A percentile compares a stretch with the other conserved stretches of the same genome.
Conservation (phyloP, 53 echinoderm and acorn worm genomes). For the Apostichopus leukothele region DNA sequence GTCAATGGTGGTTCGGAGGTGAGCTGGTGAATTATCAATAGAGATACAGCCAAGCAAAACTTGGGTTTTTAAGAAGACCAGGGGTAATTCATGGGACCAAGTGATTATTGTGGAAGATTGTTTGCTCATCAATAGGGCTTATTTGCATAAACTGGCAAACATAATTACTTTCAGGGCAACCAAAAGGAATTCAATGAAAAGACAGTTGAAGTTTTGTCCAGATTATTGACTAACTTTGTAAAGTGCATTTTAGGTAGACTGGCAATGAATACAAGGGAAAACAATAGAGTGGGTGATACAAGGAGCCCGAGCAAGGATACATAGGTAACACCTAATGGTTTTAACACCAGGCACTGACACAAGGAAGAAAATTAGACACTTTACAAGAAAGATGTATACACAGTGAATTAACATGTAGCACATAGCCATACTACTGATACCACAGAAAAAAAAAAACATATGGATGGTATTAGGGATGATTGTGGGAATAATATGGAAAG, state of each 20-base stretch:
- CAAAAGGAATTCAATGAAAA: not conserved
- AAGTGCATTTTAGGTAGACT: not conserved
- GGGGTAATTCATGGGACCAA: conserved; percentile 20
- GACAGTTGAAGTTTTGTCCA: conserved; percentile 23
- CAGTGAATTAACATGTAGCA: not conserved
- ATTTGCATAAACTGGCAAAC: conserved; percentile 40
- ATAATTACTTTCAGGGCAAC: conserved; percentile 20
- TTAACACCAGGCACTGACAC: not conserved
- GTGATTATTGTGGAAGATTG: not conserved
- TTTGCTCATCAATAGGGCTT: conserved; percentile 38
- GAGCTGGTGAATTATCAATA: conserved; percentile 24
- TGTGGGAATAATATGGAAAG: too few relatives aligned
- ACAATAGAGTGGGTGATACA: not conserved
- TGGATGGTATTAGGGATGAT: too few relatives aligned
- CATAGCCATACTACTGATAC: not conserved
- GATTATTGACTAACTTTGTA: not conserved
- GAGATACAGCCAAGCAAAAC: not conserved
- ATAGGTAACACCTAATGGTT: not conserved
- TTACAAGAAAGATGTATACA: not conserved
- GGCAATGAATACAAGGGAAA: not conserved
- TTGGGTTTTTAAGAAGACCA: conserved; percentile 19
- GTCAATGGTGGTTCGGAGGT: conserved; percentile 23
- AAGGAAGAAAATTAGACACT: not conserved
- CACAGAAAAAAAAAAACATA: too few relatives aligned
- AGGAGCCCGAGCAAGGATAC: not conserved